Percentiles rank a stretch among this genome's conserved stretches.
phyloP scores from a whole-genome alignment of 1,140 invertebrate species.

The Pteromalus puparum region DNA sequence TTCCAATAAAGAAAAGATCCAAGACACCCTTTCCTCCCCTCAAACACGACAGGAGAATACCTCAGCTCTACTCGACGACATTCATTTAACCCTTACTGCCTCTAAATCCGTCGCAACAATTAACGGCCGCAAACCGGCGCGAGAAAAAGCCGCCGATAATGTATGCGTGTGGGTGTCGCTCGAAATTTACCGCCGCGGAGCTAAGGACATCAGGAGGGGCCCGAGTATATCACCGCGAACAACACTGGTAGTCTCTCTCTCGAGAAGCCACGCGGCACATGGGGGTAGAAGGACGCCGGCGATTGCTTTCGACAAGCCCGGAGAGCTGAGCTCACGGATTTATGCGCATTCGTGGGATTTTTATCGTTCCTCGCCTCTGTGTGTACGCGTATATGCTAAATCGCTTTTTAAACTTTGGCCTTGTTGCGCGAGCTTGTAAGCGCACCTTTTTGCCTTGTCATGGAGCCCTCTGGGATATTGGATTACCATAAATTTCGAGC shows the following conservation, averaged over 20 bases:
- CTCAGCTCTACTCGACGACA: slow-evolving; percentile 52
- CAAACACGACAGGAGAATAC: slow-evolving; percentile 32
- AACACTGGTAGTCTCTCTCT: slow-evolving; percentile 36
- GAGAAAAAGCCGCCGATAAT: slow-evolving; percentile 21
- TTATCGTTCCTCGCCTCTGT: slow-evolving; percentile 15
- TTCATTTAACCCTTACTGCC: slow-evolving; percentile 59
- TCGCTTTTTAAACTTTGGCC: slow-evolving; percentile 31
- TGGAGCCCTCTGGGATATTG: neutral
- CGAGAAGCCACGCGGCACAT: neutral
- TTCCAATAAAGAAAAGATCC: too few species aligned
- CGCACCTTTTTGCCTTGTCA: neutral
- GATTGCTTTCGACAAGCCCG: slow-evolving; percentile 30
- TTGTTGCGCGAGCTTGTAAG: neutral
- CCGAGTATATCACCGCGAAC: slow-evolving; percentile 39
- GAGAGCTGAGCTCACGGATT: slow-evolving; percentile 23
- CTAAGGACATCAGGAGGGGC: slow-evolving; percentile 40
- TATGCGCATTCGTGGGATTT: slow-evolving; percentile 45
- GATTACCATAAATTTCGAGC: slow-evolving; percentile 35
- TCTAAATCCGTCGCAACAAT: slow-evolving; percentile 62
- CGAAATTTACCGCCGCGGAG: slow-evolving; percentile 42
- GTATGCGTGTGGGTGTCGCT: slow-evolving; percentile 51
- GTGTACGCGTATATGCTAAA: slow-evolving; percentile 8
- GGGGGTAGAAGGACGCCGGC: neutral
- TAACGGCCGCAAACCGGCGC: slow-evolving; percentile 51
- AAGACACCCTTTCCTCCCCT: neutral